Evolutionary conservation across 2,888 invertebrate species (phyloP).

Genomic region (Sylvicola fuscatus): DNA sequence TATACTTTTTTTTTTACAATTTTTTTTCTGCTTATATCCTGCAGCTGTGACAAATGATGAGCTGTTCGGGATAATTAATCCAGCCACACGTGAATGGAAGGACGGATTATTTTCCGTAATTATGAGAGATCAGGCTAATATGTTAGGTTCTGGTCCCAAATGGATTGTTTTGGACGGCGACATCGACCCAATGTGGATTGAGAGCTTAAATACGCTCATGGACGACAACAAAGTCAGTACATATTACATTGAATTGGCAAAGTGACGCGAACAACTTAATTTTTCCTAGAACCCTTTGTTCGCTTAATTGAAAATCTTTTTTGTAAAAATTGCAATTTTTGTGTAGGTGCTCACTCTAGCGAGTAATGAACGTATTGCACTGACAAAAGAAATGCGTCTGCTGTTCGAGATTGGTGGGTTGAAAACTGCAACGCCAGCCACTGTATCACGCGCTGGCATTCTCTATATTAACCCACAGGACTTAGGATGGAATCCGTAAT

Average conservation of each 20-base stretch:
- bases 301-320: constrained; percentile 1
- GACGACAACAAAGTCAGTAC: constrained; percentile 80
- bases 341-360: constrained; percentile 50
- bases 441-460: constrained; percentile 87
- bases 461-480: constrained; percentile 87
- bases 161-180: constrained; percentile 95
- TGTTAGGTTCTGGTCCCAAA: constrained; percentile 67
- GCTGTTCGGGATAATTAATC: constrained; percentile 84
- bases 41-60: constrained; percentile 84
- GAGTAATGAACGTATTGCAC: constrained; percentile 83
- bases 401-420: constrained; percentile 86
- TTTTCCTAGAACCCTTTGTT: no score
- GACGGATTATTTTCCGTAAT: constrained; percentile 77
- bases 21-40: not conserved
- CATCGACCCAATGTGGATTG: constrained; percentile 98
- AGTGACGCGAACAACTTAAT: no score
- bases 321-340: not conserved
- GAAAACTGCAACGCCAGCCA: constrained; percentile 85
- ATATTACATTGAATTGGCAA: no score
- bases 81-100: constrained; percentile 85
- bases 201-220: constrained; percentile 90
- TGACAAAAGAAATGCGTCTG: constrained; percentile 73
- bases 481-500: constrained; percentile 84
- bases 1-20: not conserved
- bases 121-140: constrained; percentile 84